Conservation (phyloP, 2,888 invertebrate genomes). For the Pterobdella sp. region DNA sequence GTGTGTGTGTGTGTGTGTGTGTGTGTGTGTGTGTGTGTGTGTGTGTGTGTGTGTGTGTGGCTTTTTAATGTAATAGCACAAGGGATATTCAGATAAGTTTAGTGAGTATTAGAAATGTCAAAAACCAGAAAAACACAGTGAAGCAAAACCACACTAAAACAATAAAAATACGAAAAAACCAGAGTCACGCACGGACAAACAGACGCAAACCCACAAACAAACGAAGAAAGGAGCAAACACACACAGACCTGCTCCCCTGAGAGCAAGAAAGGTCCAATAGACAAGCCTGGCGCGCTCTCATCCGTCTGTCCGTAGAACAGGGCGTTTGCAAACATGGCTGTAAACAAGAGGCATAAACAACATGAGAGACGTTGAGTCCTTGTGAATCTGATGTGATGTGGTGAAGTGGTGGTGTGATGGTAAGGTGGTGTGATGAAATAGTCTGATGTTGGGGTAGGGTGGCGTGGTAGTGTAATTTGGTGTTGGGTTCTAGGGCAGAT, state of each 20-base stretch:
- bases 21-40: slow-evolving; percentile 7
- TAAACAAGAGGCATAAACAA: slow-evolving; percentile 53
- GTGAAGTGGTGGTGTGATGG: neutral
- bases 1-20: slow-evolving; percentile 17
- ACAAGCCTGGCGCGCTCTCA: slow-evolving; percentile 40
- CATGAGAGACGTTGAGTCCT: slow-evolving; percentile 51
- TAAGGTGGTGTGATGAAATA: neutral
- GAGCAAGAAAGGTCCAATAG: slow-evolving; percentile 53
- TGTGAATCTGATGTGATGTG: slow-evolving; percentile 47
- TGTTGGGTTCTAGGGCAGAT: too few species aligned
- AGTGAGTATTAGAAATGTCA: too few species aligned
- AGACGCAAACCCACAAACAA: too few species aligned
- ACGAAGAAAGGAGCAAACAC: too few species aligned
- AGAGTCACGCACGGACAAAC: too few species aligned
- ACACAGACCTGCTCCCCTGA: slow-evolving; percentile 51
- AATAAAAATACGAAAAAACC: too few species aligned
- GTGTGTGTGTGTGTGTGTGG: neutral
- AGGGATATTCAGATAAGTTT: too few species aligned
- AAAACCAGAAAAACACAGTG: too few species aligned
- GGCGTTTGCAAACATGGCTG: slow-evolving; percentile 55
- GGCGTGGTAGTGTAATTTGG: too few species aligned
- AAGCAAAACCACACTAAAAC: too few species aligned
- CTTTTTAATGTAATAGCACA: neutral
- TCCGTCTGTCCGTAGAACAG: slow-evolving; percentile 53
- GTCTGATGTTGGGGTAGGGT: too few species aligned